Evolutionary conservation across 23 tunicate species (phyloP), one percentile per base, ranked within the genome.

Genomic region (Ciona savignyi): DNA sequence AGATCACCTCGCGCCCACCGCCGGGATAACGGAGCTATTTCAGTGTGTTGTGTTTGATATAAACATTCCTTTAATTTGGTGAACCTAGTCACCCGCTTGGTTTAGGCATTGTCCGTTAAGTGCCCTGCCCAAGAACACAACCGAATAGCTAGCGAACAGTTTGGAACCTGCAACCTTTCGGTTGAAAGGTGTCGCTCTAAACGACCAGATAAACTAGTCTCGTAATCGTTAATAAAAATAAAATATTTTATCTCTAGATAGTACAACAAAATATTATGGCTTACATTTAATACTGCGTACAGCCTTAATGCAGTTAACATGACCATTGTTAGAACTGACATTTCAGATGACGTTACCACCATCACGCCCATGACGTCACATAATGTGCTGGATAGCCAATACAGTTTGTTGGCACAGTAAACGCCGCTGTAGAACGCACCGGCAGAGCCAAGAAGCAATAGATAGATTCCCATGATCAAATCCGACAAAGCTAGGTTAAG

Each of bases 281-380:
- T 82, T 67, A 82, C 87, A 31, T 66, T 48, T 19, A 75, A 62
- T 3, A 82, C 87, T 4, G 87, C 87, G n/a, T 70, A 62, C 32
- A 82, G 69, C 30, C 87, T 34, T 23, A 82, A 68, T 26, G 75
- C 29, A 27, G 87, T 82, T 34, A 82, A 72, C 68, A 82, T 51
- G 2, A 82, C 75, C 75, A 82, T 66, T 22, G 87, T 82, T 35
- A 82, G 25, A 1, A 82, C 87, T n/a, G 87, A 82, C 4, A 75
- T 75, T 32, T 82, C 80, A 2, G 87, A 75, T 75, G 87, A 82
- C 51, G 63, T 64, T 60, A 82, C 75, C 4, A 82, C 81, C 2
- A 82, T 56, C 68, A 51, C 35, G 24, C 87, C 87, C 75, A 82
- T 48, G 26, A 66, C 60, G 27, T 67, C 32, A 33, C 87, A 82